Conservation (phyloP, 2,113 vertebrate species). For the Suncus etruscus region DNA sequence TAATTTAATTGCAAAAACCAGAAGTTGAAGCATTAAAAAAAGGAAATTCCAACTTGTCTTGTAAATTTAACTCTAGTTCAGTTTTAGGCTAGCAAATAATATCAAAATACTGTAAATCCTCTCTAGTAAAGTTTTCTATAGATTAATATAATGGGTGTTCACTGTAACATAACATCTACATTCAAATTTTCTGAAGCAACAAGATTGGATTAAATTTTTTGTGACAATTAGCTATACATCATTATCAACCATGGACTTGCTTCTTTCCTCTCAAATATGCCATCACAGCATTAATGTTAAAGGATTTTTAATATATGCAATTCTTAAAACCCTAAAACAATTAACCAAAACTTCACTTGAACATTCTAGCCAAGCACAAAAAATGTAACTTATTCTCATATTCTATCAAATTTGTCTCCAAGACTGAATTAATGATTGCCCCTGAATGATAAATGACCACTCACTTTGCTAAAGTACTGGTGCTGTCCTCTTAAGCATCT, state of each 20-base stretch:
- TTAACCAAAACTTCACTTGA: slow-evolving; percentile 59
- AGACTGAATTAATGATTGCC: slow-evolving; percentile 8
- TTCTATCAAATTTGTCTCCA: slow-evolving; percentile 49
- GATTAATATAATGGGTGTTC: slow-evolving; percentile 2
- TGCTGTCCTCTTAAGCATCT: slow-evolving; percentile 24
- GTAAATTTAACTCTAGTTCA: slow-evolving; percentile 51
- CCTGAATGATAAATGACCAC: slow-evolving; percentile 24
- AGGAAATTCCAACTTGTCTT: slow-evolving; percentile 52
- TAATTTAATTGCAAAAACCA: slow-evolving; percentile 45
- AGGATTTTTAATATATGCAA: slow-evolving; percentile 45
- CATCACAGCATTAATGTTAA: slow-evolving; percentile 29
- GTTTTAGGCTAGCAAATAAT: slow-evolving; percentile 32
- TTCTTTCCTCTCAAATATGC: slow-evolving; percentile 6
- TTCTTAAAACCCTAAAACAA: slow-evolving; percentile 64
- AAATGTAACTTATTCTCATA: background rate
- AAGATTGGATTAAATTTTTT: slow-evolving; percentile 70
- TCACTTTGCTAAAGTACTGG: slow-evolving; percentile 24
- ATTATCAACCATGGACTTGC: slow-evolving; percentile 29
- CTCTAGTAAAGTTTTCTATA: background rate
- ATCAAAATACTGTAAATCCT: slow-evolving; percentile 40
- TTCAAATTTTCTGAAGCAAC: slow-evolving; percentile 65
- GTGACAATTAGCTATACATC: slow-evolving; percentile 44
- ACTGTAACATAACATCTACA: slow-evolving; percentile 40
- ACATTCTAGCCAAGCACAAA: slow-evolving; percentile 46
- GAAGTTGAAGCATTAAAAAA: background rate